These are phyloP conservation scores for Trididemnum nubilum DNA, from an alignment of 23 tunicate species.

Conservation along the genomic window DNA sequence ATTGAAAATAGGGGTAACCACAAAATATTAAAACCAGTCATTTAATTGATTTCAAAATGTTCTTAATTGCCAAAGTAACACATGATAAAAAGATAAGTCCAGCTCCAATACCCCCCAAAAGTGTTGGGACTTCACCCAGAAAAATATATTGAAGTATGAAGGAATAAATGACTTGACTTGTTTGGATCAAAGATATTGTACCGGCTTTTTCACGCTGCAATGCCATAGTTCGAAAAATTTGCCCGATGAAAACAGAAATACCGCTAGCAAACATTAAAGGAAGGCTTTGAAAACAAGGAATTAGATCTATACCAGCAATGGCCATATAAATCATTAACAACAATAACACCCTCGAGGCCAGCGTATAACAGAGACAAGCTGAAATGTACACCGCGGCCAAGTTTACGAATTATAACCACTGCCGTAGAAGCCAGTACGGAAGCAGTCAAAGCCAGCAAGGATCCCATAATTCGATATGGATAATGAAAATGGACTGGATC, in stretches of 20 bases:
- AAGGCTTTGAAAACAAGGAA: conserved; percentile 20
- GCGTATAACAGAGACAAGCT: conserved; percentile 22
- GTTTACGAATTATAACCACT: conserved; percentile 10
- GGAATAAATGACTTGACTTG: conserved; percentile 40
- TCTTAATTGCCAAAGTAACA: conserved; percentile 5
- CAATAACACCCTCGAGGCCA: conserved; percentile 8
- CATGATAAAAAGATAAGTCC: conserved; percentile 11
- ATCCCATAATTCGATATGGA: conserved; percentile 2
- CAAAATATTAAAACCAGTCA: too few relatives aligned
- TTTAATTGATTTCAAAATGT: conserved; percentile 3
- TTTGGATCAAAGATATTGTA: conserved; percentile 22
- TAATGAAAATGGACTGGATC: neutral
- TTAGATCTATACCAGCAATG: neutral
- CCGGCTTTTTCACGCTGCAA: conserved; percentile 42
- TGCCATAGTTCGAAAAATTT: conserved; percentile 18
- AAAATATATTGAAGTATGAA: conserved; percentile 24
- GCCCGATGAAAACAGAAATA: neutral
- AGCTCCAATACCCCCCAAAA: conserved; percentile 29
- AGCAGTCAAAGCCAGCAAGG: conserved; percentile 11
- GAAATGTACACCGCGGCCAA: conserved; percentile 31
- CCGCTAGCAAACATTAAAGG: conserved; percentile 4
- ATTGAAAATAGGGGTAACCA: too few relatives aligned
- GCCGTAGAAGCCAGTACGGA: neutral
- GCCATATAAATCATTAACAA: neutral
- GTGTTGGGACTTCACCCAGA: conserved; percentile 3